Evolutionary conservation across 1,140 invertebrate genomes (phyloP), one percentile per base, ranked within the genome.

Genomic region (Diplogasteroides magnus): DNA sequence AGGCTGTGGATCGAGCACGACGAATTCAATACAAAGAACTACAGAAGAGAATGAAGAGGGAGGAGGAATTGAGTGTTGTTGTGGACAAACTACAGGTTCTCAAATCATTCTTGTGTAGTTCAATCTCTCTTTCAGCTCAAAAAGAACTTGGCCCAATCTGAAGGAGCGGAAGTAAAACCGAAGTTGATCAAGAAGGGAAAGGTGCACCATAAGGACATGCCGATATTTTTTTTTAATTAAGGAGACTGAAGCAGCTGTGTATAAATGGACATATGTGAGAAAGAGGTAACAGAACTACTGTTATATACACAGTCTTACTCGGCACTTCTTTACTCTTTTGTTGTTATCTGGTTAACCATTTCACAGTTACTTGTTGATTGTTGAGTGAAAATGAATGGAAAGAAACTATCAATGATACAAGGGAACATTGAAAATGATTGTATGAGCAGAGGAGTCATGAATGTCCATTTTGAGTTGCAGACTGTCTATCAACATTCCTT

Each of bases 51-150:
- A 88, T 93, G 57, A 86, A 91, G 15, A 86, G 94, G 60, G 92
- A 93, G 83, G 88, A 88, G 60, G 88, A 94, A 79, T 84, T 97
- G 1, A 85, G 85, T 1, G 85, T 94, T 3, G 87, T 94, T 25
- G 88, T 92, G 76, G 87, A 90, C 74, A 95, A 95, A 84, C 86
- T 97, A 80, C 88, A 91, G 85, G 79, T 94, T n/a, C n/a, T n/a
- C n/a, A n/a, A n/a, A n/a, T n/a, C n/a, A n/a, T n/a, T n/a, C n/a
- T n/a, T n/a, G n/a, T n/a, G n/a, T n/a, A n/a, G n/a, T 64, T 67
- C 60, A 61, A 11, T 61, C 28, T 23, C n/a, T 14, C 23, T 29
- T 25, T 13, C 25, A 0, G 25, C 28, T 61, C 13, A 61, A 1
- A 15, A n/a, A 67, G 69, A 86, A 88, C 61, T 81, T 95, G 11